Percentiles rank a stretch among this genome's conserved stretches.
Evolutionary conservation across 1,140 invertebrate genomes (phyloP).

Genomic region (Telenomus remus): DNA sequence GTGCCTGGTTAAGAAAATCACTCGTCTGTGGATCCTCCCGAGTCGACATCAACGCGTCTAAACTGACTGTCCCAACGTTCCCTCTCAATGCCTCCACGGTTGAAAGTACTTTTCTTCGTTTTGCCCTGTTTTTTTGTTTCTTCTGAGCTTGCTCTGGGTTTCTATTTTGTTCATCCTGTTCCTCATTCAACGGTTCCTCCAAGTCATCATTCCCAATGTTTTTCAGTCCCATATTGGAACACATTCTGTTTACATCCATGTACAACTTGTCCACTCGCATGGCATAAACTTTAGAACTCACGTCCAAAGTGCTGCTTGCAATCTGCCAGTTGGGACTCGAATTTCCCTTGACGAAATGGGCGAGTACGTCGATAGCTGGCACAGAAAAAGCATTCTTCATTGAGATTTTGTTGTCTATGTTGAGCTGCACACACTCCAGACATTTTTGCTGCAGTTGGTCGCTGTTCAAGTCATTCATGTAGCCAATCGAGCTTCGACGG

Average conservation of each 20-base stretch:
- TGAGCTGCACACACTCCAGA: slow-evolving; percentile 78
- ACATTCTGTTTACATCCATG: slow-evolving; percentile 84
- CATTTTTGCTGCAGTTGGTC: slow-evolving; percentile 75
- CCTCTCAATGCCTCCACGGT: slow-evolving; percentile 71
- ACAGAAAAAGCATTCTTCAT: slow-evolving; percentile 89
- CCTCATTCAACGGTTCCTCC: slow-evolving; percentile 39
- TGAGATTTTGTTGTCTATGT: slow-evolving; percentile 84
- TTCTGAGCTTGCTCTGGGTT: not conserved
- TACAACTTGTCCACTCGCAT: slow-evolving; percentile 87
- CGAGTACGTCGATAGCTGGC: slow-evolving; percentile 88
- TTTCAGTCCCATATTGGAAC: slow-evolving; percentile 77
- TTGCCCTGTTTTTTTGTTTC: slow-evolving; percentile 61
- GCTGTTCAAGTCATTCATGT: slow-evolving; percentile 1
- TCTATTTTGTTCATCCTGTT: not conserved
- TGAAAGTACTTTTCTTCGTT: slow-evolving; percentile 61
- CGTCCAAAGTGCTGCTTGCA: slow-evolving; percentile 86
- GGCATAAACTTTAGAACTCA: slow-evolving; percentile 88
- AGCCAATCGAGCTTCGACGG: slow-evolving; percentile 10
- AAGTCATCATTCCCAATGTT: slow-evolving; percentile 62
- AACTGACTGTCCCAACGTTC: slow-evolving; percentile 64
- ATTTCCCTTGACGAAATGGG: slow-evolving; percentile 81
- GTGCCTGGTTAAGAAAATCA: slow-evolving; percentile 62
- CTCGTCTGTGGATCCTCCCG: slow-evolving; percentile 63
- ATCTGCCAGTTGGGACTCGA: slow-evolving; percentile 83
- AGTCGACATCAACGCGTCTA: slow-evolving; percentile 30